Conservation (phyloP, 2,888 invertebrate genomes). For the Drosophila paracracens region DNA sequence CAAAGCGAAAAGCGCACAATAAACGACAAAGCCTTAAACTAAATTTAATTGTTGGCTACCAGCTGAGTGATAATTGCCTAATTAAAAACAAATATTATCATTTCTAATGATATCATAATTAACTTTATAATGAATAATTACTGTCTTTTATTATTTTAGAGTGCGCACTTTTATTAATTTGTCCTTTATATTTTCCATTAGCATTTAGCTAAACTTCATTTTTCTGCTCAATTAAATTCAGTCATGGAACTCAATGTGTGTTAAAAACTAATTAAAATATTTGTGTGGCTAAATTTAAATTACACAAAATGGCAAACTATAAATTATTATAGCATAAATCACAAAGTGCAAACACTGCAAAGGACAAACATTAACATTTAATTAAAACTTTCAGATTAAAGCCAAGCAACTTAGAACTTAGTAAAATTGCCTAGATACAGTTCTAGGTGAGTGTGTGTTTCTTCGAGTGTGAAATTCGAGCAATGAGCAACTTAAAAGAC, state of each 20-base stretch:
- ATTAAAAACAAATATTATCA: background rate
- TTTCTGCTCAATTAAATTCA: background rate
- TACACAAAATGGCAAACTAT: constrained; percentile 6
- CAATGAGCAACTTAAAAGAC: constrained; percentile 10
- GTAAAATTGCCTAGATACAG: constrained; percentile 20
- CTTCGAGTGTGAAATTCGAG: constrained; percentile 16
- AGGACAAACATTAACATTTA: constrained; percentile 32
- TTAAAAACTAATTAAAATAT: background rate
- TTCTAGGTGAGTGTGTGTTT: constrained; percentile 5
- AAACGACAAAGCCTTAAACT: background rate
- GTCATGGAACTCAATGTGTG: background rate
- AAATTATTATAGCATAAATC: constrained; percentile 34
- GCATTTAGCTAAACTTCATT: background rate
- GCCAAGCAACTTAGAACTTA: constrained; percentile 16
- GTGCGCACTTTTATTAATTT: background rate
- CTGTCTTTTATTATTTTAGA: background rate
- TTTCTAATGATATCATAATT: background rate
- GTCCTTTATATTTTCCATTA: background rate
- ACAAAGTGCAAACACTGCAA: constrained; percentile 19
- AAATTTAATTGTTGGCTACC: background rate
- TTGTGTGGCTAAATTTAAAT: background rate
- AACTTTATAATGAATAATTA: background rate
- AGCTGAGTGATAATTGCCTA: background rate
- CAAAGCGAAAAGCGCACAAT: background rate
- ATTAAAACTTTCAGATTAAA: constrained; percentile 54